Percentiles rank a stretch among this genome's conserved stretches.
Evolutionary conservation across 2,797 vertebrate genomes (phyloP).

Genomic region (Moxostoma hubbsi): DNA sequence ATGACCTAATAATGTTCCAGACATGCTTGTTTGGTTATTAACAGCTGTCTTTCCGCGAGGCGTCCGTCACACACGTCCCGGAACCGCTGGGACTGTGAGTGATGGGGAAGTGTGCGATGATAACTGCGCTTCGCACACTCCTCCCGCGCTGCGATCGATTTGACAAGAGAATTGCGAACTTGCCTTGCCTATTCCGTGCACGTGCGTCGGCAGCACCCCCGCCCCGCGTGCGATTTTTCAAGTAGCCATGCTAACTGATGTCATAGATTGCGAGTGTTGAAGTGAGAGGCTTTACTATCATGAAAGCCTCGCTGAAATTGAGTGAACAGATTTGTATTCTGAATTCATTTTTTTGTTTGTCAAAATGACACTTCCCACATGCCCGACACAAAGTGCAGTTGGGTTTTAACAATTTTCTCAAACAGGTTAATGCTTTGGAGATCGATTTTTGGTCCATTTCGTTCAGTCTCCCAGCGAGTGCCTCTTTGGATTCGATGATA

Average conservation of each 20-base stretch:
- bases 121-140: constrained; percentile 73
- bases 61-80: constrained; percentile 57
- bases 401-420: constrained; percentile 23
- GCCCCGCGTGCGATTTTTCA: constrained; percentile 72
- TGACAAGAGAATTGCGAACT: constrained; percentile 77
- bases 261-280: constrained; percentile 67
- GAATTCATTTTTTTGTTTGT: constrained; percentile 2
- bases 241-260: constrained; percentile 73
- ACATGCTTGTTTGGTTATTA: constrained; percentile 62
- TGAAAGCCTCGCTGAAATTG: constrained; percentile 21
- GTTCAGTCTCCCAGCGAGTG: constrained; percentile 55
- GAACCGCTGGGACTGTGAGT: constrained; percentile 64
- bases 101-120: constrained; percentile 72
- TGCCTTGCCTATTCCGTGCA: constrained; percentile 80
- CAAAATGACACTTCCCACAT: constrained; percentile 2
- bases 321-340: neutral
- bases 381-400: constrained; percentile 5
- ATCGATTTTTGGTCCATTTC: constrained; percentile 47
- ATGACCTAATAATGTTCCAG: constrained; percentile 61
- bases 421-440: constrained; percentile 56
- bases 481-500: constrained; percentile 46
- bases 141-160: constrained; percentile 75
- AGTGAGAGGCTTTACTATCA: constrained; percentile 39
- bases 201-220: constrained; percentile 77
- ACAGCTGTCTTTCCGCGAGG: constrained; percentile 43